A percentile compares a stretch with the other conserved stretches of the same genome.
These are phyloP conservation scores for Ptyas mucosa DNA, from an alignment of 2,113 vertebrate genomes.

Conservation along the genomic window DNA sequence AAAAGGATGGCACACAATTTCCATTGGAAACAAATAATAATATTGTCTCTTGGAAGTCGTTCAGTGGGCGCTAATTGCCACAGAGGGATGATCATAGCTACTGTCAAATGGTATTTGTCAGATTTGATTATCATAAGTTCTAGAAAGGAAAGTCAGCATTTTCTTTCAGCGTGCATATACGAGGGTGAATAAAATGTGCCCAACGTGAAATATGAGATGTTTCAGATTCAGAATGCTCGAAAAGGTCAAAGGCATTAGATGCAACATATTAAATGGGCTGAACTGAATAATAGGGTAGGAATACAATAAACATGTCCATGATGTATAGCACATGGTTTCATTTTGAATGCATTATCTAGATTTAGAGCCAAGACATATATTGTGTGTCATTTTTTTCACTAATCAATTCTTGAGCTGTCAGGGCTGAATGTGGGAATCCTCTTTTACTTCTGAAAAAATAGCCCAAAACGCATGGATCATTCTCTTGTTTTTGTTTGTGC, in stretches of 20 bases:
- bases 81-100: conserved; percentile 1
- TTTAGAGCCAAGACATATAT: background rate
- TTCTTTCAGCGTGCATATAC: background rate
- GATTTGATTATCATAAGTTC: conserved; percentile 21
- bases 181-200: background rate
- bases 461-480: background rate
- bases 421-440: background rate
- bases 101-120: conserved; percentile 15
- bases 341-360: background rate
- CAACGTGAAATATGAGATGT: background rate
- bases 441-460: background rate
- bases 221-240: background rate
- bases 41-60: conserved; percentile 6
- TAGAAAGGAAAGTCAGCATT: conserved; percentile 9
- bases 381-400: background rate
- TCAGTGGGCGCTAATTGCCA: conserved; percentile 9
- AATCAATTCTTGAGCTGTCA: background rate
- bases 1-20: background rate
- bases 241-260: conserved; percentile 1
- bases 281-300: background rate
- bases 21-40: background rate
- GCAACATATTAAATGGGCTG: background rate
- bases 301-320: background rate
- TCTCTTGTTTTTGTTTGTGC: background rate
- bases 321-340: background rate